Base-by-base conservation (phyloP, 2,113 vertebrate species). In the Diphyllodes magnificus region DNA sequence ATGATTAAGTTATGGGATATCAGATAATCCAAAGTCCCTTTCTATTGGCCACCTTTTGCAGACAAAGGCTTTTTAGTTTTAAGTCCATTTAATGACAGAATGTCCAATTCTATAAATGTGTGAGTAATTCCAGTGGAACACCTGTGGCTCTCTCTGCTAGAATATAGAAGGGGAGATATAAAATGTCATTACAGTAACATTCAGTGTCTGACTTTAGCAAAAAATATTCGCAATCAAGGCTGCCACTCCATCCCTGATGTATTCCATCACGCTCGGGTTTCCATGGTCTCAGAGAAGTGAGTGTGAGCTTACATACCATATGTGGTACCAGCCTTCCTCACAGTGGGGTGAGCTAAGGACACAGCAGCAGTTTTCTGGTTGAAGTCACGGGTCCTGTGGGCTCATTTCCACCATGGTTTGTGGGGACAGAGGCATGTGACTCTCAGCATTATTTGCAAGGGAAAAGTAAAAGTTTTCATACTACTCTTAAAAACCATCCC, bases 1-100 rank as follows among this genome's bases (percentile, higher is more conserved):
- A 98, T 99, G 99, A 99, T 99, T 99, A 99, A 99, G 99, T 99
- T 99, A 99, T 99, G 98, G 98, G 98, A 98, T 99, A 99, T 99
- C 99, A 98, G 99, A 99, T 99, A 99, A 99, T 99, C 98, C 96
- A 94, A 97, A 98, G 98, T 96, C 98, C 92, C 95, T 97, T 97
- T 98, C 98, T 95, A 98, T 98, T 98, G 98, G 97, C 97, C 97
- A 98, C 98, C 97, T 97, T 98, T 96, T 61, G 57, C 96, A 98
- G 98, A 98, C 97, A 98, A 98, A 98, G 97, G 98, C 98, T 99
- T 99, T 99, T 99, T 98, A 98, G 98, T 97, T 99, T 98, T 99
- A 99, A 99, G 98, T 99, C 98, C 99, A 99, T 99, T 99, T 99
- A 99, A 99, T 99, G 99, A 98, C 98, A 98, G 99, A 98, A 99